These are phyloP conservation scores for Ormia ochracea DNA, from an alignment of 2,888 invertebrate genomes.

Conservation along the genomic window DNA sequence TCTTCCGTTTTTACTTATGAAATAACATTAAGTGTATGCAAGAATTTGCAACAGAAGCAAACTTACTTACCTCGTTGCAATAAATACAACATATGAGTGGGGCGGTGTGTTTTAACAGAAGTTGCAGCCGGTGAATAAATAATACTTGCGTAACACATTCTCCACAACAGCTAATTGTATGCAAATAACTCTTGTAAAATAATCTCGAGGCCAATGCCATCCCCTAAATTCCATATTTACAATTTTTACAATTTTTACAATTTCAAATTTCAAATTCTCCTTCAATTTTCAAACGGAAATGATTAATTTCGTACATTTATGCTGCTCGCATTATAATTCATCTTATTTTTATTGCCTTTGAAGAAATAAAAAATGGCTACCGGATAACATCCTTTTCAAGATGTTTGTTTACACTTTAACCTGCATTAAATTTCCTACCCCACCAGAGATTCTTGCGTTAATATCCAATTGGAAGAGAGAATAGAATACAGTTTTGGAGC, in stretches of 20 bases:
- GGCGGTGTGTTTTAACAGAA: not conserved
- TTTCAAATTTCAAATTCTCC: not conserved
- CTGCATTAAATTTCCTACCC: not conserved
- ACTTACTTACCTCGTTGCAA: constrained; percentile 8
- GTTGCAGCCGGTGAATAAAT: constrained; percentile 25
- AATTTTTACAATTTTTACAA: no score
- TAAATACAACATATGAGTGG: not conserved
- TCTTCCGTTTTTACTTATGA: constrained; percentile 40
- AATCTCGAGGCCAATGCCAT: not conserved
- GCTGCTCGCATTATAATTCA: not conserved
- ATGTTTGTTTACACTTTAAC: not conserved
- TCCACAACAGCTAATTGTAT: constrained; percentile 30
- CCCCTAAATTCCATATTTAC: no score
- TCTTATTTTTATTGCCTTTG: not conserved
- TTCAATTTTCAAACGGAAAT: not conserved
- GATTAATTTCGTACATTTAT: not conserved
- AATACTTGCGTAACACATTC: not conserved
- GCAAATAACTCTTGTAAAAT: constrained; percentile 22
- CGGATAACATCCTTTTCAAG: constrained; percentile 6
- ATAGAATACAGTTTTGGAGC: not conserved
- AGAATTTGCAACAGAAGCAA: not conserved
- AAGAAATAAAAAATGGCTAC: constrained; percentile 26
- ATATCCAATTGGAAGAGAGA: constrained; percentile 17
- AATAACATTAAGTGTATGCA: not conserved
- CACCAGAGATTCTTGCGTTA: not conserved